Percentiles rank a stretch among this genome's conserved stretches.
Conservation (phyloP, 2,113 vertebrate species). For the Phaetusa simplex region DNA sequence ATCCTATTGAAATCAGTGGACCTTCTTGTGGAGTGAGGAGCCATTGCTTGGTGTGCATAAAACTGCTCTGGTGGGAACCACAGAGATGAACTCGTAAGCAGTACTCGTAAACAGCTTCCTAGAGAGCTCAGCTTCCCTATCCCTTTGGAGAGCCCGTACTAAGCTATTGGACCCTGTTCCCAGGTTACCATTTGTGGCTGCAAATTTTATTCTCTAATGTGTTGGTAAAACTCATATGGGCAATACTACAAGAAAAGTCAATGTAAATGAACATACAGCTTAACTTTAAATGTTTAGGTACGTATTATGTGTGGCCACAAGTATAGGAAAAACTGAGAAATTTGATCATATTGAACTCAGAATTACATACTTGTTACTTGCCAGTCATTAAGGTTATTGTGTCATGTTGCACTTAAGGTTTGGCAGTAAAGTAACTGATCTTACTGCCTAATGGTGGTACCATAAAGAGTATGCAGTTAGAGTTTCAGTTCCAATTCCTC, state of each 20-base stretch:
- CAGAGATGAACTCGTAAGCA: neutral
- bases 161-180: neutral
- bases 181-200: neutral
- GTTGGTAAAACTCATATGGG: neutral
- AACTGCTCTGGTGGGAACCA: neutral
- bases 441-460: neutral
- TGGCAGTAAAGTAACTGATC: neutral
- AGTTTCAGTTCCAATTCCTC: neutral
- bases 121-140: neutral
- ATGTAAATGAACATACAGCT: neutral
- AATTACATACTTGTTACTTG: neutral
- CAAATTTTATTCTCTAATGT: neutral
- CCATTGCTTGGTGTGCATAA: neutral
- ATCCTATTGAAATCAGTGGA: neutral
- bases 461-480: neutral
- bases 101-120: neutral
- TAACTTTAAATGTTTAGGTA: neutral
- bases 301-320: neutral
- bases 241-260: neutral
- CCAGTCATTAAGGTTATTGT: neutral
- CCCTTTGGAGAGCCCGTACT: neutral
- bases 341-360: neutral
- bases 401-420: neutral
- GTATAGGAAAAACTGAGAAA: neutral
- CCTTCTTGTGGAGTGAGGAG: neutral